These are phyloP conservation scores for Cyrtodaria siliqua DNA, from an alignment of 2,888 invertebrate species.

Conservation along the genomic window DNA sequence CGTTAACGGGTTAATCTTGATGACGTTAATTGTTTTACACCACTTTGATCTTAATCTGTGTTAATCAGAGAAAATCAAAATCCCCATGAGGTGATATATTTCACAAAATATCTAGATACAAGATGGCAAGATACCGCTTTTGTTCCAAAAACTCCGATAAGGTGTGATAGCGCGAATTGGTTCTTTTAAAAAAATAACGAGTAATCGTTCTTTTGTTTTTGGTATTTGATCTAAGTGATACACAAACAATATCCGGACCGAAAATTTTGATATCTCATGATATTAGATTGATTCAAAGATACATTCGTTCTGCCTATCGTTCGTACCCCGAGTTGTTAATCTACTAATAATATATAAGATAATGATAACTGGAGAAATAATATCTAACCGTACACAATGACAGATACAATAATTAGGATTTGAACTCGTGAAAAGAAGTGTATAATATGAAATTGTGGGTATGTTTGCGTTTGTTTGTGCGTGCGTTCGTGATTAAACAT, in stretches of 20 bases:
- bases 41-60: constrained; percentile 32
- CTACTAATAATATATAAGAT: too few species aligned
- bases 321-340: too few species aligned
- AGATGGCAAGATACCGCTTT: constrained; percentile 49
- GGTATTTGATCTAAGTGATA: constrained; percentile 4
- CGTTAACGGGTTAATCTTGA: constrained; percentile 7
- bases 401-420: too few species aligned
- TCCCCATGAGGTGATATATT: constrained; percentile 57
- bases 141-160: constrained; percentile 52
- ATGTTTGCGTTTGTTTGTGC: too few species aligned
- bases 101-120: constrained; percentile 62
- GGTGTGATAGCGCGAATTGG: constrained; percentile 56
- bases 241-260: constrained; percentile 28
- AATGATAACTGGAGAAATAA: too few species aligned
- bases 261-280: constrained; percentile 36
- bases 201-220: constrained; percentile 7
- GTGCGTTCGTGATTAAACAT: too few species aligned
- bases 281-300: constrained; percentile 23
- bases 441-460: too few species aligned
- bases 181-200: constrained; percentile 1
- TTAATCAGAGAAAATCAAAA: constrained; percentile 34
- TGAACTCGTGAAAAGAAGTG: too few species aligned
- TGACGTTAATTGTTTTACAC: constrained; percentile 25
- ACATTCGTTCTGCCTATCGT: too few species aligned
- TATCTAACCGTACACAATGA: too few species aligned